Conservation (phyloP, 2,113 vertebrate species). For the Oxyruncus cristatus region DNA sequence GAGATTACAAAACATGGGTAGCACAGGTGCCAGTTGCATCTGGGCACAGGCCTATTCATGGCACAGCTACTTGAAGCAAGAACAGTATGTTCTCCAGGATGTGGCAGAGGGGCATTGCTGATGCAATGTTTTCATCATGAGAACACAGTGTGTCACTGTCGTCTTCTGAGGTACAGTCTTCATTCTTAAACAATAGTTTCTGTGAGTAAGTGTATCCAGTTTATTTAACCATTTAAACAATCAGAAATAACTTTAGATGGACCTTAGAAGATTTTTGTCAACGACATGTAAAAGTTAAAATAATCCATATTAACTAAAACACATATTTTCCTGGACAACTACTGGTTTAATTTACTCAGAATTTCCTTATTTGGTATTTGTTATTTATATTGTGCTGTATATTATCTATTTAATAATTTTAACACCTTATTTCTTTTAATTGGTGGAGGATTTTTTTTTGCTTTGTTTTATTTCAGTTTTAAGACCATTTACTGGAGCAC, state of each 20-base stretch:
- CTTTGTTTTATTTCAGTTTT: neutral
- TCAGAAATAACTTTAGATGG: neutral
- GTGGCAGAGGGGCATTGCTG: neutral
- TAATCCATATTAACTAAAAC: neutral
- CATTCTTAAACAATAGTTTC: neutral
- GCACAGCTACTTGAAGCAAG: neutral
- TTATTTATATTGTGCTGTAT: neutral
- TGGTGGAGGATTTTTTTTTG: neutral
- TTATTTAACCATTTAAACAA: neutral
- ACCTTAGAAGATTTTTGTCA: neutral
- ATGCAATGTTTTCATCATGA: neutral
- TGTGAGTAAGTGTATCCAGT: neutral
- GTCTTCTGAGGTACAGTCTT: neutral
- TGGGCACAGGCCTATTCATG: neutral
- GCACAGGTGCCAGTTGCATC: conserved; percentile 4
- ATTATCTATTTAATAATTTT: neutral
- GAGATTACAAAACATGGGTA: neutral
- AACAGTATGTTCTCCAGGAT: neutral
- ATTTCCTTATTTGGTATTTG: neutral
- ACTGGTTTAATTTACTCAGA: neutral
- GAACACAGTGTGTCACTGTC: neutral
- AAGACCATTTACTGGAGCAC: neutral
- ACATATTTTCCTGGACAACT: neutral
- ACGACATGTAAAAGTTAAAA: neutral
- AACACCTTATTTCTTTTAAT: neutral